Conservation (phyloP, 2,888 invertebrate genomes). For the Plebejus argus region DNA sequence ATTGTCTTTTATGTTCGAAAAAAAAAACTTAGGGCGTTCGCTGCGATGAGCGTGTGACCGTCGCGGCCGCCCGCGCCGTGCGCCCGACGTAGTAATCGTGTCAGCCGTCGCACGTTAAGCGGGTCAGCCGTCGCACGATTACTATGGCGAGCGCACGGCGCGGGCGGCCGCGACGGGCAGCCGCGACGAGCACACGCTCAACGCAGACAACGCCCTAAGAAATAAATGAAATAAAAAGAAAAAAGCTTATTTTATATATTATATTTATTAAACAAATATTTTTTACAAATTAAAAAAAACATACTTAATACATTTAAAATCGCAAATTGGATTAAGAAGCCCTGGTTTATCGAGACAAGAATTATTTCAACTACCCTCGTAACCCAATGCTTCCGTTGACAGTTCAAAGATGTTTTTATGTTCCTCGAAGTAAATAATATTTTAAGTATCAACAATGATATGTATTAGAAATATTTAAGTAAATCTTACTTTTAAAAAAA, state of each 20-base stretch:
- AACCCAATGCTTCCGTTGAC: background rate
- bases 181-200: no score
- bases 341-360: background rate
- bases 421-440: slow-evolving; percentile 6
- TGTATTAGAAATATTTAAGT: slow-evolving; percentile 25
- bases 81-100: no score
- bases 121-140: no score
- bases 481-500: background rate
- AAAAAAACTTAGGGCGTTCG: no score
- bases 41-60: no score
- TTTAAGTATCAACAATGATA: slow-evolving; percentile 23
- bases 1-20: background rate
- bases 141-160: no score
- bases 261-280: slow-evolving; percentile 27
- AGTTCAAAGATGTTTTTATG: background rate
- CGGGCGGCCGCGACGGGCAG: no score
- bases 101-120: no score
- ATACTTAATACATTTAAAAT: slow-evolving; percentile 2
- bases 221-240: slow-evolving; percentile 10
- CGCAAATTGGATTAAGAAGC: background rate
- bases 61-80: no score
- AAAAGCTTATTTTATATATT: slow-evolving; percentile 12
- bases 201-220: no score
- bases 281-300: slow-evolving; percentile 10
- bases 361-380: slow-evolving; percentile 8